These are phyloP conservation scores for Odontomyia ornata DNA, from an alignment of 2,888 invertebrate genomes.

Conservation along the genomic window DNA sequence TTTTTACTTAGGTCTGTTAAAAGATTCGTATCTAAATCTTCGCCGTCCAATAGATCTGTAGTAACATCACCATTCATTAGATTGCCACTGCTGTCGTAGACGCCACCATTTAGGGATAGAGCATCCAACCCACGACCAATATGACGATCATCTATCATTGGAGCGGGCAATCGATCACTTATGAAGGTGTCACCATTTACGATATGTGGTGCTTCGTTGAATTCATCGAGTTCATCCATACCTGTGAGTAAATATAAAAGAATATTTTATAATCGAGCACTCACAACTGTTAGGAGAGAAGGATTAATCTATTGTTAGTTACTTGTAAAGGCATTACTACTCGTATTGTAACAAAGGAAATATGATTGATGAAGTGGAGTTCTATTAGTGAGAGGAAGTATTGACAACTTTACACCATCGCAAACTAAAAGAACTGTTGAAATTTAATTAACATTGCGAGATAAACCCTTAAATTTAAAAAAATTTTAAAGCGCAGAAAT, in stretches of 20 bases:
- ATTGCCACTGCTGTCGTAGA: constrained; percentile 49
- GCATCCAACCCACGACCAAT: constrained; percentile 59
- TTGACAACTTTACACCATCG: too few species aligned
- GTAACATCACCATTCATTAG: constrained; percentile 60
- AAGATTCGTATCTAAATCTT: constrained; percentile 61
- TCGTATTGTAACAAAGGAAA: too few species aligned
- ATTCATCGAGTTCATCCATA: constrained; percentile 87
- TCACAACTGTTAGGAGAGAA: too few species aligned
- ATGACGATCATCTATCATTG: constrained; percentile 32
- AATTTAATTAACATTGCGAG: too few species aligned
- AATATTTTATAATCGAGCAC: not conserved
- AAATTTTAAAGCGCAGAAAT: too few species aligned
- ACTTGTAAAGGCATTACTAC: too few species aligned
- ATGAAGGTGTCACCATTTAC: constrained; percentile 65
- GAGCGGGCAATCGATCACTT: constrained; percentile 33
- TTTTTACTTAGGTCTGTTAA: constrained; percentile 64
- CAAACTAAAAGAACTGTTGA: too few species aligned
- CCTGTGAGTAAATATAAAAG: constrained; percentile 58
- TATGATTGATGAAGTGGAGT: too few species aligned
- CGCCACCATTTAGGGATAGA: constrained; percentile 55
- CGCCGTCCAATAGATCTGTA: constrained; percentile 60
- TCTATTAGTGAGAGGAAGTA: too few species aligned
- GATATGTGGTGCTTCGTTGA: constrained; percentile 90
- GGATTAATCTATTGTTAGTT: too few species aligned
- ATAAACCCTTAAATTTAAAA: too few species aligned